Evolutionary conservation across 1,140 invertebrate species (phyloP).

Genomic region (Ephestia elutella): DNA sequence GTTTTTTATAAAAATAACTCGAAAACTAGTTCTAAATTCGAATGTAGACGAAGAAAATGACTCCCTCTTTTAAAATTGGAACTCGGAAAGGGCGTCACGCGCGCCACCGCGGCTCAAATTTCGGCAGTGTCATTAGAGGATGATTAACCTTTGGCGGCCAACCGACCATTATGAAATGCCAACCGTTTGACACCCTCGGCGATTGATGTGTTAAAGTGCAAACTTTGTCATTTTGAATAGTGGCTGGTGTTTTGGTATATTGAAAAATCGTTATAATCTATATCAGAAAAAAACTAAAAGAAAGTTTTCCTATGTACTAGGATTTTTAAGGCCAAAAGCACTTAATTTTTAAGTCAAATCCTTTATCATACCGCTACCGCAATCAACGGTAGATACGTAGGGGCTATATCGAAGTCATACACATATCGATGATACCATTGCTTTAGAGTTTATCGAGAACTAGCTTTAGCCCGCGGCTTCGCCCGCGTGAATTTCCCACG

Average conservation of each 20-base stretch:
- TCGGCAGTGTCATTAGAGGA: conserved; percentile 53
- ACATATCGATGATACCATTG: too few species aligned
- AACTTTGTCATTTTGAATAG: conserved; percentile 19
- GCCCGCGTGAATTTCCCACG: too few species aligned
- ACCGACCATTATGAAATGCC: conserved; percentile 55
- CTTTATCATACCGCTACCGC: too few species aligned
- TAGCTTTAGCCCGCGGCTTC: too few species aligned
- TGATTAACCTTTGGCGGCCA: conserved; percentile 55
- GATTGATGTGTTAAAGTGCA: conserved; percentile 17
- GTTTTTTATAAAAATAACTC: not conserved
- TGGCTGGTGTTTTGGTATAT: not conserved
- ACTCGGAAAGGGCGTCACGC: conserved; percentile 27
- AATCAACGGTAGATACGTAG: too few species aligned
- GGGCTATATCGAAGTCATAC: too few species aligned
- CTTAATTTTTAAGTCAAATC: too few species aligned
- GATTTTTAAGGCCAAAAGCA: too few species aligned
- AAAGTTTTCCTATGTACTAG: too few species aligned
- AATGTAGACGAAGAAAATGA: not conserved
- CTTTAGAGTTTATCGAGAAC: too few species aligned
- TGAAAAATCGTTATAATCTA: not conserved
- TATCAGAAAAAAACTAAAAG: too few species aligned
- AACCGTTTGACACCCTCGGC: conserved; percentile 45
- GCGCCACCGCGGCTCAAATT: conserved; percentile 24
- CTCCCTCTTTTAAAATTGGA: conserved; percentile 3
- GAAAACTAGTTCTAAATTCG: not conserved